Percentiles rank a stretch among this genome's conserved stretches.
phyloP scores from a whole-genome alignment of 2,797 vertebrate genomes.

The Anableps anableps region DNA sequence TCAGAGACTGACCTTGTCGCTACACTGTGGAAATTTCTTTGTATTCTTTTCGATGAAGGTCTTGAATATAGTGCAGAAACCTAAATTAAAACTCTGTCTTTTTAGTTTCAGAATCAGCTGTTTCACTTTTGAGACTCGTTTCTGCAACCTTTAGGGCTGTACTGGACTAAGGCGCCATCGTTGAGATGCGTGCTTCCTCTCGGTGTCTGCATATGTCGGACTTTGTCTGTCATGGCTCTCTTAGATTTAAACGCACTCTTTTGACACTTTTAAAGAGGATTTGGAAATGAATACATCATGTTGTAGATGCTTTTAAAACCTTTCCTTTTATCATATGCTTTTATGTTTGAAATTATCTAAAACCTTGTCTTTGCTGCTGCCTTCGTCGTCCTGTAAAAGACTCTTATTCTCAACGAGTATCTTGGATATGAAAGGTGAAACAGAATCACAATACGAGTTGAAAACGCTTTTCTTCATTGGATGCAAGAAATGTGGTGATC shows the following conservation, averaged over 20 bases:
- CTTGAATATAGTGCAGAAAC: too few relatives aligned
- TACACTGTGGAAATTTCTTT: background rate
- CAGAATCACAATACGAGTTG: background rate
- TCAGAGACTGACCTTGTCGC: background rate
- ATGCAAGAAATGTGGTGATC: constrained; percentile 32
- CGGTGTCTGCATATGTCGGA: too few relatives aligned
- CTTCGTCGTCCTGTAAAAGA: background rate
- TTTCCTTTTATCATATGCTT: background rate
- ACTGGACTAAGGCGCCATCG: background rate
- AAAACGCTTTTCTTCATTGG: background rate
- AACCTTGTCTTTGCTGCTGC: too few relatives aligned
- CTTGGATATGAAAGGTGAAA: background rate
- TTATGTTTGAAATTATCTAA: background rate
- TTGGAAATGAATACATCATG: background rate
- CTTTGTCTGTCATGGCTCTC: too few relatives aligned
- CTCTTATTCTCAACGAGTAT: background rate
- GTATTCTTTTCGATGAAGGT: background rate
- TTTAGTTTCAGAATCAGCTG: too few relatives aligned
- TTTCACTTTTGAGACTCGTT: background rate
- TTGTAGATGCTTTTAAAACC: background rate
- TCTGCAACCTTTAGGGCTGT: background rate
- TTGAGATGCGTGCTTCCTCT: too few relatives aligned
- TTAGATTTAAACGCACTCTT: too few relatives aligned
- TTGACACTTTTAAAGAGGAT: too few relatives aligned
- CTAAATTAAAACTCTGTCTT: background rate